Evolutionary conservation across 2,113 vertebrate genomes (phyloP), one percentile per base, ranked within the genome.

Genomic region (Engraulis encrasicolus): DNA sequence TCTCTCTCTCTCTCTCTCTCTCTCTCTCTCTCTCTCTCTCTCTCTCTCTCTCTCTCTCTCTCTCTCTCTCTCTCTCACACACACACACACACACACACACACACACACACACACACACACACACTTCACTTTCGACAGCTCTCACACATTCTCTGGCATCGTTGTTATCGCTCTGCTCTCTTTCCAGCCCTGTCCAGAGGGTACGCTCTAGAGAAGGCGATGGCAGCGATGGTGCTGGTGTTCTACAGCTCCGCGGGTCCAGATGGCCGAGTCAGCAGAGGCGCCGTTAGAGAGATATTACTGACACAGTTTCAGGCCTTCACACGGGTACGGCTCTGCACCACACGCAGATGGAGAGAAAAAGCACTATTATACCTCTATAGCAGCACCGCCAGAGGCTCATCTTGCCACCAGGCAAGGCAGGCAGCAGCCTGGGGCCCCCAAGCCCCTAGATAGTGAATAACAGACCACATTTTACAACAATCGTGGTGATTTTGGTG

Each of bases 201-300:
- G 82, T 94, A 94, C 38, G 94, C 96, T 37, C 92, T 96, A 49
- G 95, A 96, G 86, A 96, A 93, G 82, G 92, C 95, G 78, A 90
- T 96, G 45, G 93, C 94, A 19, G 94, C 92, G 0, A 6, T 49
- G 0, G 91, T 90, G 83, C 88, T 95, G 85, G 90, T 96, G 61
- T 96, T 94, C 50, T 90, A 90, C 89, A 92, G 92, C 78, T 86
- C 88, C 34, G 91, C 93, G 66, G 94, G 92, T 50, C 19, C 83
- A 0, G 87, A 95, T 37, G 93, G 92, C 54, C 95, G 92, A 91
- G 93, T 96, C 83, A 93, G 86, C 88, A 95, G 93, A 91, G 81
- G 90, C 48, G 90, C 91, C 79, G 89, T 91, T 80, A 95, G 92
- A 90, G 85, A 80, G 14, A 85, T 96, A 84, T 89, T 96, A 74